A percentile compares a stretch with the other conserved stretches of the same genome.
These are phyloP conservation scores for Drosophila setifemur DNA, from an alignment of 1,140 invertebrate species.

Conservation along the genomic window DNA sequence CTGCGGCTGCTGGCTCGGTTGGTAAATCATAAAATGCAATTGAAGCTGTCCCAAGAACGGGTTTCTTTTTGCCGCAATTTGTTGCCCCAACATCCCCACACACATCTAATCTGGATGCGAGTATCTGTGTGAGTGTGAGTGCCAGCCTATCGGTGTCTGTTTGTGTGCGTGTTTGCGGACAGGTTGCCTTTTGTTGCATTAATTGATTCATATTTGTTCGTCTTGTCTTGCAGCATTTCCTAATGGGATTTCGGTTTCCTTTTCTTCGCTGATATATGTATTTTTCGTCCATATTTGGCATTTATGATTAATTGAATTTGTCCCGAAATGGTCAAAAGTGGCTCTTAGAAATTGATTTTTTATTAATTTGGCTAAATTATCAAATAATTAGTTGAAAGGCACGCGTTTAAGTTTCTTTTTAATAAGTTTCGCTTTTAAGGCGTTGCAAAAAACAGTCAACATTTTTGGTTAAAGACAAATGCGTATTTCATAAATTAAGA, in stretches of 20 bases:
- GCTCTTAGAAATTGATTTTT: constrained; percentile 12
- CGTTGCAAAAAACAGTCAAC: background rate
- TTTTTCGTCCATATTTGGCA: constrained; percentile 53
- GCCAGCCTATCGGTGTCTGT: too few species aligned
- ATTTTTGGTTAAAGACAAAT: constrained; percentile 1
- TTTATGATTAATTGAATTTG: constrained; percentile 70
- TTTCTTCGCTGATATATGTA: constrained; percentile 30
- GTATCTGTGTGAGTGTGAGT: background rate
- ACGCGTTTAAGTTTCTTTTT: constrained; percentile 25
- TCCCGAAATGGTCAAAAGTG: constrained; percentile 39
- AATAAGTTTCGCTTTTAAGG: constrained; percentile 17
- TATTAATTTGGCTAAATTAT: constrained; percentile 45
- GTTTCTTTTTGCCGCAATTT: constrained; percentile 63
- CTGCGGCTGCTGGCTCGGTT: constrained; percentile 27
- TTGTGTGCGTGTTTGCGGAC: constrained; percentile 18
- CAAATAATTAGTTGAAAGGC: constrained; percentile 24
- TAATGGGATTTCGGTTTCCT: constrained; percentile 55
- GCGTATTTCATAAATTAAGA: constrained; percentile 6
- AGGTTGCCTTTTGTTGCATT: constrained; percentile 74
- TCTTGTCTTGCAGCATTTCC: constrained; percentile 42
- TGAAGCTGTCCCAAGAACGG: constrained; percentile 71
- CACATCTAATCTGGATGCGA: constrained; percentile 8
- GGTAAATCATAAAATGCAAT: constrained; percentile 69
- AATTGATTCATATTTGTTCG: constrained; percentile 77
- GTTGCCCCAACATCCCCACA: constrained; percentile 34